These are phyloP conservation scores for Zaprionus kolodkinae DNA, from an alignment of 1,140 invertebrate genomes.

Conservation along the genomic window DNA sequence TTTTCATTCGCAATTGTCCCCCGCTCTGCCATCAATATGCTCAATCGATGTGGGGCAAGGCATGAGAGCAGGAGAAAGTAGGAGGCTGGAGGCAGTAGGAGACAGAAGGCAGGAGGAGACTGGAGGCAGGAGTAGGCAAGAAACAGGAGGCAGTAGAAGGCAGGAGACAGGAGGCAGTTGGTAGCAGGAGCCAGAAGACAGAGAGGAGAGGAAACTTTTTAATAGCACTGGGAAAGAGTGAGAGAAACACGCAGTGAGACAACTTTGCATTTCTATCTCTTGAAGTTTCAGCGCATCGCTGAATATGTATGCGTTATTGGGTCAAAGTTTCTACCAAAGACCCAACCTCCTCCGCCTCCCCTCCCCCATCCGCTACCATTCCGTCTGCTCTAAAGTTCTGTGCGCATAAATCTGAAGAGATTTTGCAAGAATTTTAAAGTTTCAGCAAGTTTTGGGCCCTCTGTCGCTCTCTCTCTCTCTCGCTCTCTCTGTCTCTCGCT, in stretches of 20 bases:
- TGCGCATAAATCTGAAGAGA: constrained; percentile 5
- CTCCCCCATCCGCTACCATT: background rate
- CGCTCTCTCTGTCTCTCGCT: background rate
- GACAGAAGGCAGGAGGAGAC: background rate
- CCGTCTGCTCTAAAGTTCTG: background rate
- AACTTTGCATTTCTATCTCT: constrained; percentile 6
- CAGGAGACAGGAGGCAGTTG: too few relatives aligned
- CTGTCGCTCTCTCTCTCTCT: background rate
- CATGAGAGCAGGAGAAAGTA: background rate
- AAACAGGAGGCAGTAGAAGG: background rate
- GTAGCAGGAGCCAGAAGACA: background rate
- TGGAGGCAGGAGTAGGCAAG: background rate
- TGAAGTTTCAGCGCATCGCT: constrained; percentile 1
- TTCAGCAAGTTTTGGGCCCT: background rate
- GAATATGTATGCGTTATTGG: constrained; percentile 4
- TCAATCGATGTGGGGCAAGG: background rate
- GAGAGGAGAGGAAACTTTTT: background rate
- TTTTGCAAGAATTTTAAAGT: constrained; percentile 6
- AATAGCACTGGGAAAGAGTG: background rate
- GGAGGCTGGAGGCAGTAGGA: background rate
- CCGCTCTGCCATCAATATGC: background rate
- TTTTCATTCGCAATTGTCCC: background rate
- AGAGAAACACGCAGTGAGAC: background rate
- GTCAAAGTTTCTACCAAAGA: constrained; percentile 3
- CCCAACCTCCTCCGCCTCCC: background rate